A percentile compares a stretch with the other conserved stretches of the same genome.
Conservation (phyloP, 1,140 invertebrate species). For the Diploscapter pachys region DNA sequence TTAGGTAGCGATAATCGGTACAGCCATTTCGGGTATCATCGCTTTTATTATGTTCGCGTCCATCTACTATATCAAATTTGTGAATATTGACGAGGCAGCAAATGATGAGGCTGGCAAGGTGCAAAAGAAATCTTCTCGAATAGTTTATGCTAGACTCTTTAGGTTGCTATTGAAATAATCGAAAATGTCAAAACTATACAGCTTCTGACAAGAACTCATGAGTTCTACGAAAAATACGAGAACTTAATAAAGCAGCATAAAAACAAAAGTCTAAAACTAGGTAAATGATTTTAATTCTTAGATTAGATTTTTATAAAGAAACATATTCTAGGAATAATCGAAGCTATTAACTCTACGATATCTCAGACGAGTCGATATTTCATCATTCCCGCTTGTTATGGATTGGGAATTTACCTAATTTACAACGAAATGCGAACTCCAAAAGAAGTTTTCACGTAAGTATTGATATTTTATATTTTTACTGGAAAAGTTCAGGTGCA, state of each 20-base stretch:
- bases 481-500: constrained; percentile 20
- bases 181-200: constrained; percentile 44
- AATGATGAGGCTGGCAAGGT: constrained; percentile 61
- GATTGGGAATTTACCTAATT: constrained; percentile 35
- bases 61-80: constrained; percentile 72
- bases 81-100: constrained; percentile 67
- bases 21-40: constrained; percentile 64
- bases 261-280: constrained; percentile 18
- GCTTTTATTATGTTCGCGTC: constrained; percentile 76
- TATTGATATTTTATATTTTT: no score
- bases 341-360: constrained; percentile 37
- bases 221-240: constrained; percentile 31
- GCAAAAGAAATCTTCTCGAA: constrained; percentile 1
- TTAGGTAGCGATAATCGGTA: constrained; percentile 42
- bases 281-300: not conserved
- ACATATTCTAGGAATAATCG: constrained; percentile 18
- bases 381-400: constrained; percentile 32
- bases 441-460: constrained; percentile 24
- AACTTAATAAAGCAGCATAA: constrained; percentile 12
- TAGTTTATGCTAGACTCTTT: not conserved
- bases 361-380: constrained; percentile 41
- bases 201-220: constrained; percentile 34
- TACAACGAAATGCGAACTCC: constrained; percentile 10
- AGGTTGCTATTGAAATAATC: constrained; percentile 41
- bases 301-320: no score